Evolutionary conservation across 1,140 invertebrate genomes (phyloP).

Genomic region (Elymnias hypermnestra): DNA sequence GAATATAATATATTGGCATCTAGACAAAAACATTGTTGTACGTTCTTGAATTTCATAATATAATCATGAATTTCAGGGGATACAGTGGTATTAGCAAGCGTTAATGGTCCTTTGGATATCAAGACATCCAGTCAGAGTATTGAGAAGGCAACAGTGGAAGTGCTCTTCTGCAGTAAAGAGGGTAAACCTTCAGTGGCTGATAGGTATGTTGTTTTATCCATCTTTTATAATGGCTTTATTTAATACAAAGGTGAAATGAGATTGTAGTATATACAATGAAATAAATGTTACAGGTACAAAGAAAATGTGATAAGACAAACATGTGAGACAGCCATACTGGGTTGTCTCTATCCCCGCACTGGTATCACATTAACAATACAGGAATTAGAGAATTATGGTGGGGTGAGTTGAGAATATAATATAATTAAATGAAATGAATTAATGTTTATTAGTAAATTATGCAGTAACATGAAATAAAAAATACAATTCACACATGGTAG

Average conservation of each 20-base stretch:
- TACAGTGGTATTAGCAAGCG: slow-evolving; percentile 84
- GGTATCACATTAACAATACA: slow-evolving; percentile 87
- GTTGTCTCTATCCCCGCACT: slow-evolving; percentile 85
- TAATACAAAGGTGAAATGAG: no score
- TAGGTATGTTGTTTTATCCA: slow-evolving; percentile 28
- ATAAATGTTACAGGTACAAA: slow-evolving; percentile 74
- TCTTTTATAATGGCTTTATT: no score
- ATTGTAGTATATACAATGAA: not conserved
- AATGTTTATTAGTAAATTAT: no score
- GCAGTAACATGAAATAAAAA: no score
- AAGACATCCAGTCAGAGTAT: slow-evolving; percentile 86
- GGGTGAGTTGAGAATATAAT: no score
- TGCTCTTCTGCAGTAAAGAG: slow-evolving; percentile 84
- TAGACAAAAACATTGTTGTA: no score
- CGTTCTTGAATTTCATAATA: not conserved
- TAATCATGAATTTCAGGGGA: slow-evolving; percentile 78
- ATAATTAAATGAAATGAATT: no score
- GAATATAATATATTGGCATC: no score
- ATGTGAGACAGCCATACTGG: slow-evolving; percentile 84
- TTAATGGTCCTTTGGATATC: slow-evolving; percentile 91
- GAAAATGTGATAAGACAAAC: slow-evolving; percentile 86
- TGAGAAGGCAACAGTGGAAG: slow-evolving; percentile 87
- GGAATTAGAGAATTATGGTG: slow-evolving; percentile 90
- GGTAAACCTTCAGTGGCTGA: slow-evolving; percentile 80
- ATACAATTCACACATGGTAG: no score